These are phyloP conservation scores for Cataglyphis cursor DNA, from an alignment of 2,888 invertebrate genomes.

Conservation along the genomic window DNA sequence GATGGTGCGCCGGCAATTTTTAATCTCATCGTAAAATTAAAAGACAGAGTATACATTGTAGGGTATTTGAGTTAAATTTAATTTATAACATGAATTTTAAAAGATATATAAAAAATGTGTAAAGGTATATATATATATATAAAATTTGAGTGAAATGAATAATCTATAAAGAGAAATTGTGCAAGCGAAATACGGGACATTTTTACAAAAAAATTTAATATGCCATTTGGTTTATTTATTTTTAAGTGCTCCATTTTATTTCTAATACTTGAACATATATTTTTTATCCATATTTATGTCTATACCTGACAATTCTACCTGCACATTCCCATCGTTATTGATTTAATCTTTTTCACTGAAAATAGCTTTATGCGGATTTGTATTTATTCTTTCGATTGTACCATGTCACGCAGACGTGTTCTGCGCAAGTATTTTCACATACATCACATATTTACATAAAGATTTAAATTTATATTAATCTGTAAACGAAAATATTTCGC, in stretches of 20 bases:
- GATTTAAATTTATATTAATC: conserved; percentile 49
- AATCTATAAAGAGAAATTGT: neutral
- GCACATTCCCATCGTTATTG: neutral
- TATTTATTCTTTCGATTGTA: conserved; percentile 44
- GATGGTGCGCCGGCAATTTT: conserved; percentile 33
- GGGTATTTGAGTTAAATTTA: neutral
- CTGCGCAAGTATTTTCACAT: neutral
- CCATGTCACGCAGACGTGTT: neutral
- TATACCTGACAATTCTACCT: neutral
- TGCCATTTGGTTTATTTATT: conserved; percentile 1
- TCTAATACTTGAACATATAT: neutral
- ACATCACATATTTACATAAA: conserved; percentile 10
- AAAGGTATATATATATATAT: neutral
- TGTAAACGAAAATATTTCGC: conserved; percentile 42
- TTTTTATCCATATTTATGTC: neutral
- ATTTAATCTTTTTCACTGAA: conserved; percentile 17
- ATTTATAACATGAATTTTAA: neutral
- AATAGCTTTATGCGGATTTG: conserved; percentile 18
- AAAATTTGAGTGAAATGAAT: neutral
- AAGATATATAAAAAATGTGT: neutral
- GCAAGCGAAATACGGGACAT: neutral
- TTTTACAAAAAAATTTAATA: neutral
- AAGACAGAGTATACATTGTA: neutral
- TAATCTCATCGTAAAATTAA: conserved; percentile 34
- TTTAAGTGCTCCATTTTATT: conserved; percentile 6